Evolutionary conservation across 2,888 invertebrate species (phyloP).

Genomic region (Gari tellinella): DNA sequence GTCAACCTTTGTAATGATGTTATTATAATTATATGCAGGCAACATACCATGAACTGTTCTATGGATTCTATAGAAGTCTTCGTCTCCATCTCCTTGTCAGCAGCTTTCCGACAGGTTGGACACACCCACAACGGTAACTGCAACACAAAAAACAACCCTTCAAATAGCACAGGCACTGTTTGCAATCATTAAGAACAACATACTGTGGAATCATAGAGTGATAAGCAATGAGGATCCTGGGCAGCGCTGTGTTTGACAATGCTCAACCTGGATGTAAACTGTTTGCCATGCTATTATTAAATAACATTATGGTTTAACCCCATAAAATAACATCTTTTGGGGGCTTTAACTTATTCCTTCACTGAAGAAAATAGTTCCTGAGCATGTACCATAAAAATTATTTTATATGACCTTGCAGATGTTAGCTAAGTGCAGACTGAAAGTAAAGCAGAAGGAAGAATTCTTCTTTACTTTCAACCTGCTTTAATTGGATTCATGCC

Average conservation of each 20-base stretch:
- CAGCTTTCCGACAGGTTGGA: constrained; percentile 77
- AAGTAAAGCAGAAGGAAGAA: too few relatives aligned
- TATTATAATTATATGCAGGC: too few relatives aligned
- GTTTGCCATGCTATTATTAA: not conserved
- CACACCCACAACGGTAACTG: constrained; percentile 82
- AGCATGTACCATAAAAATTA: not conserved
- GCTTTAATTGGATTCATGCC: too few relatives aligned
- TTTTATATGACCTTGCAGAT: not conserved
- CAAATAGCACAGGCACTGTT: not conserved
- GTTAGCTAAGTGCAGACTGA: not conserved
- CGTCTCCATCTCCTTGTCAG: constrained; percentile 78
- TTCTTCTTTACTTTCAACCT: too few relatives aligned
- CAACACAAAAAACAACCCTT: constrained; percentile 14
- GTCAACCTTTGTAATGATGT: too few relatives aligned
- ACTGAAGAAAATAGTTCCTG: too few relatives aligned
- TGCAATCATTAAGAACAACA: not conserved
- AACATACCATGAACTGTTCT: too few relatives aligned
- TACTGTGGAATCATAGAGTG: not conserved
- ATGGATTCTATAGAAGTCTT: constrained; percentile 64
- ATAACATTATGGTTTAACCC: not conserved
- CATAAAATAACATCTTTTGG: too few relatives aligned
- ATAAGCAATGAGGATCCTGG: too few relatives aligned
- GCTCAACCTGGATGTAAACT: too few relatives aligned
- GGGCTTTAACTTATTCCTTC: too few relatives aligned
- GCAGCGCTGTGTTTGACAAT: too few relatives aligned